Conservation (phyloP, 2,113 vertebrate species). For the Camelus bactrianus region DNA sequence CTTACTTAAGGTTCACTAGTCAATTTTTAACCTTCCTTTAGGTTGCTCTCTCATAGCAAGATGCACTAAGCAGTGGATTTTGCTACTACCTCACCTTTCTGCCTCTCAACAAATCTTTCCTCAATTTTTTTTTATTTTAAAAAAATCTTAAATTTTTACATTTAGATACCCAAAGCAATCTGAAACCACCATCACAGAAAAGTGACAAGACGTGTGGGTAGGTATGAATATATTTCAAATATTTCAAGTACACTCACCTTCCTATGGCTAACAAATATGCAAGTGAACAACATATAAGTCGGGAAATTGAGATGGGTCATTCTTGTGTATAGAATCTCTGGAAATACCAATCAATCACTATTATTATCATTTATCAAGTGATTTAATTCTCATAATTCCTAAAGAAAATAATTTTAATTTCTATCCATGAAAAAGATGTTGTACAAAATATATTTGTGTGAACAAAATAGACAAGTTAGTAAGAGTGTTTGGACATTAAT, state of each 20-base stretch:
- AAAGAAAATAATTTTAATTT: slow-evolving; percentile 61
- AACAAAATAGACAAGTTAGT: slow-evolving; percentile 23
- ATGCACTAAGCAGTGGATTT: slow-evolving; percentile 41
- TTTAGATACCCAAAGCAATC: neutral
- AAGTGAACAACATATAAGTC: neutral
- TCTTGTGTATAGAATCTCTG: neutral
- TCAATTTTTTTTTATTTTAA: neutral
- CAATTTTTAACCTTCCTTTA: slow-evolving; percentile 62
- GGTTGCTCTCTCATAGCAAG: neutral
- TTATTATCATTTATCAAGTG: neutral
- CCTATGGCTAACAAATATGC: neutral
- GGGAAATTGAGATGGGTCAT: neutral
- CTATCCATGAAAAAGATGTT: slow-evolving; percentile 5
- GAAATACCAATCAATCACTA: slow-evolving; percentile 23
- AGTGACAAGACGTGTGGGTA: neutral
- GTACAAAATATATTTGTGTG: neutral
- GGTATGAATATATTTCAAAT: neutral
- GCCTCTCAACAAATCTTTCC: neutral
- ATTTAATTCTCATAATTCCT: slow-evolving; percentile 17
- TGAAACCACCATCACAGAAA: neutral
- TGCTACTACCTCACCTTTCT: neutral
- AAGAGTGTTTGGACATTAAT: neutral
- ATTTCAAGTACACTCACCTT: neutral
- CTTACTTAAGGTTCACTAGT: slow-evolving; percentile 4
- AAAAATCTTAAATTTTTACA: neutral